Evolutionary conservation across 2,888 invertebrate species (phyloP).

Genomic region (Mycalesis mineus): DNA sequence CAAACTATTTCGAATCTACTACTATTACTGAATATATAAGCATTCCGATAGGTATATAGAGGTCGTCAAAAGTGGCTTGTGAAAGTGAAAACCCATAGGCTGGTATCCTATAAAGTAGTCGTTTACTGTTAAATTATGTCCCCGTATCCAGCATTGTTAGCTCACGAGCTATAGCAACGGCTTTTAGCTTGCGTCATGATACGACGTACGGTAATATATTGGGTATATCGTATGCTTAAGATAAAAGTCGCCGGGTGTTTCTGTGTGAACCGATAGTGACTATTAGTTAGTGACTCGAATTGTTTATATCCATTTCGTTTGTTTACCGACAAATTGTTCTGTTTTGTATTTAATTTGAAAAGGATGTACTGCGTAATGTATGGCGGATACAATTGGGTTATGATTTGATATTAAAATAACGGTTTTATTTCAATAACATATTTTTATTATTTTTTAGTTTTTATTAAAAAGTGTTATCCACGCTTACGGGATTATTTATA

Average conservation of each 20-base stretch:
- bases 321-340: neutral
- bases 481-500: too few relatives aligned
- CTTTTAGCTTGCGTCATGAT: constrained; percentile 22
- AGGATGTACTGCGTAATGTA: too few relatives aligned
- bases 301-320: neutral
- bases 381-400: too few relatives aligned
- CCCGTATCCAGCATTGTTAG: constrained; percentile 22
- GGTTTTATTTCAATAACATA: too few relatives aligned
- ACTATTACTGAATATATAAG: neutral
- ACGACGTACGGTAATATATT: constrained; percentile 18
- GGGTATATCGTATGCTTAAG: constrained; percentile 18
- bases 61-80: neutral
- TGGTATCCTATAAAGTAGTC: constrained; percentile 27
- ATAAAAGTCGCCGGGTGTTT: constrained; percentile 11
- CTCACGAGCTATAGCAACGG: constrained; percentile 22
- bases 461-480: too few relatives aligned
- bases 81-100: constrained; percentile 17
- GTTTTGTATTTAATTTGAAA: too few relatives aligned
- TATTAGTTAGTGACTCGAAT: constrained; percentile 1
- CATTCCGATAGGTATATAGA: neutral
- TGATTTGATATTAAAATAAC: too few relatives aligned
- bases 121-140: constrained; percentile 33
- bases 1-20: too few relatives aligned
- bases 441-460: too few relatives aligned
- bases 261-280: constrained; percentile 9